A percentile compares a stretch with the other conserved stretches of the same genome.
Evolutionary conservation across 2,888 invertebrate genomes (phyloP).

Genomic region (Nomada fabriciana): DNA sequence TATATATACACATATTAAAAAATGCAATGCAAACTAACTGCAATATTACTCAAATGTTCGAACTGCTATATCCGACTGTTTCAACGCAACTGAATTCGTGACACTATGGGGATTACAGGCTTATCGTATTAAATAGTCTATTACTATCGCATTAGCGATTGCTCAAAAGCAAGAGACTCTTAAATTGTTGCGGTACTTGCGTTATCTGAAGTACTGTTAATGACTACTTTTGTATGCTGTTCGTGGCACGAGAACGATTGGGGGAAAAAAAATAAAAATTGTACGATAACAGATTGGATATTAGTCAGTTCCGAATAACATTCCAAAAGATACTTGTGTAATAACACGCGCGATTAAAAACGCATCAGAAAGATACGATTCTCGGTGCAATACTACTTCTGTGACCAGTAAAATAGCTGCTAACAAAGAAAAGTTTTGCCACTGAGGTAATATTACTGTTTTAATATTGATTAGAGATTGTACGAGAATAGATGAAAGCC

Average conservation of each 20-base stretch:
- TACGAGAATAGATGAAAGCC: neutral
- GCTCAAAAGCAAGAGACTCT: neutral
- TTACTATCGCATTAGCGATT: slow-evolving; percentile 4
- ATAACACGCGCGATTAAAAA: slow-evolving; percentile 5
- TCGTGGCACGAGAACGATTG: neutral
- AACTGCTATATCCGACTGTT: neutral
- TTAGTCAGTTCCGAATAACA: neutral
- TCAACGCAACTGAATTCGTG: neutral
- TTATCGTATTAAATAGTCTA: neutral
- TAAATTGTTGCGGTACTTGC: neutral
- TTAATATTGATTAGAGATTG: slow-evolving; percentile 8
- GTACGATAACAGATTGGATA: neutral
- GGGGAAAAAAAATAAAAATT: neutral
- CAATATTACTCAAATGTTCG: neutral
- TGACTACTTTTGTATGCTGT: slow-evolving; percentile 1
- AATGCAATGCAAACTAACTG: neutral
- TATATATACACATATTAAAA: neutral
- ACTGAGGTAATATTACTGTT: slow-evolving; percentile 9
- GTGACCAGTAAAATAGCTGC: slow-evolving; percentile 7
- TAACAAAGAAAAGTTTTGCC: slow-evolving; percentile 35
- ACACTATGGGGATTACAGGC: neutral
- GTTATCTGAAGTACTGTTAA: slow-evolving; percentile 6
- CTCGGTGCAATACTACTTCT: slow-evolving; percentile 3
- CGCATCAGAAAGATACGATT: slow-evolving; percentile 7
- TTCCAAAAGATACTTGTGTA: neutral